phyloP scores from a whole-genome alignment of 2,888 invertebrate species.

The Andrena fulva region DNA sequence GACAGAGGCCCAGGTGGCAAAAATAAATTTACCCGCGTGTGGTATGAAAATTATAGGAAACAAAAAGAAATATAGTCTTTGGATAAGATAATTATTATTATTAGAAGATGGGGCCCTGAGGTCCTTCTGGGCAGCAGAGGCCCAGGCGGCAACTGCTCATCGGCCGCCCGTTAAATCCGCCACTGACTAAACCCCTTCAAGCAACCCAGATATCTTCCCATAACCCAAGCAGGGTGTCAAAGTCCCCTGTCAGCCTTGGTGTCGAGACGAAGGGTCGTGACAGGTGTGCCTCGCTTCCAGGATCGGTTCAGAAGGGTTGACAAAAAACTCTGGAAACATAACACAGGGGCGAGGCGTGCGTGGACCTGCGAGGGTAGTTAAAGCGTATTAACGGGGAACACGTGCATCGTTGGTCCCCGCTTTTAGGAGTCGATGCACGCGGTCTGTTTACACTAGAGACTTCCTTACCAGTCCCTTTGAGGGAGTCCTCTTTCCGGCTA shows the following conservation, averaged over 20 bases:
- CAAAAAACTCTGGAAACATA: constrained; percentile 38
- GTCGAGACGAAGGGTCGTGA: neutral
- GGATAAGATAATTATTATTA: too few relatives aligned
- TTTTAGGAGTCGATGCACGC: constrained; percentile 52
- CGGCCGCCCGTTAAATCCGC: too few relatives aligned
- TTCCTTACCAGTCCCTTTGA: constrained; percentile 67
- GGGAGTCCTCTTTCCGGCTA: constrained; percentile 55
- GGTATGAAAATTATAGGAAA: too few relatives aligned
- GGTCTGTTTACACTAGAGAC: constrained; percentile 66
- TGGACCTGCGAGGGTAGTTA: constrained; percentile 35
- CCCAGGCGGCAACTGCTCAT: too few relatives aligned
- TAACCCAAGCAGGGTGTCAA: constrained; percentile 8
- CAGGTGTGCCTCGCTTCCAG: constrained; percentile 28
- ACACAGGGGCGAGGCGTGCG: constrained; percentile 2
- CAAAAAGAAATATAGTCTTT: too few relatives aligned
- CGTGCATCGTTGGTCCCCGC: constrained; percentile 57
- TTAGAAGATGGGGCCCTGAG: too few relatives aligned
- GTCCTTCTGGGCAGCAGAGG: too few relatives aligned
- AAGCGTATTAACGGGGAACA: constrained; percentile 62
- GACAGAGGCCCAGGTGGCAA: neutral
- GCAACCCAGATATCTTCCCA: too few relatives aligned
- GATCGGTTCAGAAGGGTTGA: constrained; percentile 44
- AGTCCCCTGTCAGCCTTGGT: neutral
- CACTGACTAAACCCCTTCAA: too few relatives aligned
- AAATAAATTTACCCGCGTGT: neutral